These are phyloP conservation scores for Limnephilus auricula DNA, from an alignment of 2,888 invertebrate genomes.

Conservation along the genomic window DNA sequence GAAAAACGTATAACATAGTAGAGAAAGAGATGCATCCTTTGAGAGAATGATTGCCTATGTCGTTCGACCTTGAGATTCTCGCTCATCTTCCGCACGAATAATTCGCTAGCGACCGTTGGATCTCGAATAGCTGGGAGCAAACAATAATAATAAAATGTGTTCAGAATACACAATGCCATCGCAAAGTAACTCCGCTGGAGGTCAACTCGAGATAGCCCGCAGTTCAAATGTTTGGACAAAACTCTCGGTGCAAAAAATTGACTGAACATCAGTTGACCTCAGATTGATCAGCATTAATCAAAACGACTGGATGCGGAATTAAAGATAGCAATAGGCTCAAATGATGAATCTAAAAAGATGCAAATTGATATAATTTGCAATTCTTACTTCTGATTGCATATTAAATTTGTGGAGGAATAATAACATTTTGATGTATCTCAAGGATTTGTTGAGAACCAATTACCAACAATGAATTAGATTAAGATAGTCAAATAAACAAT, in stretches of 20 bases:
- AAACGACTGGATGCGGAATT: slow-evolving; percentile 41
- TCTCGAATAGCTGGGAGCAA: slow-evolving; percentile 10
- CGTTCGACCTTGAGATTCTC: slow-evolving; percentile 8
- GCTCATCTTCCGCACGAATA: neutral
- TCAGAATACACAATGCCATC: neutral
- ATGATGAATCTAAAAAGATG: neutral
- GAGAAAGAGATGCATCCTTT: neutral
- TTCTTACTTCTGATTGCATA: neutral
- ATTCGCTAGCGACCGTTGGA: slow-evolving; percentile 37
- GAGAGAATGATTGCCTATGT: neutral
- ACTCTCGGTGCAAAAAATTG: slow-evolving; percentile 25
- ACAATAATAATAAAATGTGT: neutral
- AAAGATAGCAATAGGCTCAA: slow-evolving; percentile 4
- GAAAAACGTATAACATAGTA: neutral
- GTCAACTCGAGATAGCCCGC: slow-evolving; percentile 26
- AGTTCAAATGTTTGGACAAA: slow-evolving; percentile 42
- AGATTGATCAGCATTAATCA: slow-evolving; percentile 23
- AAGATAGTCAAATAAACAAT: slow-evolving; percentile 9
- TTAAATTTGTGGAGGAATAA: neutral
- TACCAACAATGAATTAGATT: neutral
- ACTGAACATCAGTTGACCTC: slow-evolving; percentile 28
- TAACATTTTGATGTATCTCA: neutral
- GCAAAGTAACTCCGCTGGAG: slow-evolving; percentile 8
- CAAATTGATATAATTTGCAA: slow-evolving; percentile 17
- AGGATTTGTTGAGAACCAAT: slow-evolving; percentile 5